Evolutionary conservation across 2,888 invertebrate genomes (phyloP).

Genomic region (Apomyelois bistriatella): DNA sequence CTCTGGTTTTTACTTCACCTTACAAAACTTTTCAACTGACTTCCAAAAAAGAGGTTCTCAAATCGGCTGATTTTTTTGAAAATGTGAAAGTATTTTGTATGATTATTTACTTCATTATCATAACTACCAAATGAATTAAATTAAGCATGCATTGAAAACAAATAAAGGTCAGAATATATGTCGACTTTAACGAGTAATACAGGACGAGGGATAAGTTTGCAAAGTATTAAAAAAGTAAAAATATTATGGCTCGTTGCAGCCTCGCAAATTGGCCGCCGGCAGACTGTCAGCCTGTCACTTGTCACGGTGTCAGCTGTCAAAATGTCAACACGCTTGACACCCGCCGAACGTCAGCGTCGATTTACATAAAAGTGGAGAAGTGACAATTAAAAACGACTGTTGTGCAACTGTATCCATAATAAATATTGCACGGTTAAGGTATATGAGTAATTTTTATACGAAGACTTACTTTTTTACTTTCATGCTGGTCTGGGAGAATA

Average conservation of each 20-base stretch:
- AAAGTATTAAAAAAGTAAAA: conserved; percentile 34
- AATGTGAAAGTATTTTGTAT: too few relatives aligned
- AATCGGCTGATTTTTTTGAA: too few relatives aligned
- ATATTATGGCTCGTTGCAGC: conserved; percentile 48
- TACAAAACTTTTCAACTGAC: too few relatives aligned
- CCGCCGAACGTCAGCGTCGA: conserved; percentile 52
- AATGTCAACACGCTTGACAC: conserved; percentile 46
- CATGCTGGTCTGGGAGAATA: too few relatives aligned
- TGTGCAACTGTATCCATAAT: conserved; percentile 25
- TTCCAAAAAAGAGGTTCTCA: too few relatives aligned
- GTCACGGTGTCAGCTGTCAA: conserved; percentile 59
- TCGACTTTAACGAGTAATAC: not conserved
- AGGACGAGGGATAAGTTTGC: conserved; percentile 24
- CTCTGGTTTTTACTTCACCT: too few relatives aligned
- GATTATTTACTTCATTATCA: too few relatives aligned
- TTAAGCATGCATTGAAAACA: too few relatives aligned
- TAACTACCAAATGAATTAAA: too few relatives aligned
- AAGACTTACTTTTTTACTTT: too few relatives aligned
- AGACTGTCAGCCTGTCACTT: conserved; percentile 61
- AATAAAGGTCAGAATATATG: not conserved
- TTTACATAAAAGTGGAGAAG: conserved; percentile 67
- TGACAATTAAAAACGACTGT: conserved; percentile 60
- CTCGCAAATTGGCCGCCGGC: conserved; percentile 64
- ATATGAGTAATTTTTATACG: too few relatives aligned
- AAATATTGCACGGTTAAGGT: not conserved